Evolutionary conservation across 2,113 vertebrate genomes (phyloP), one percentile per base, ranked within the genome.

Genomic region (Salvelinus namaycush): DNA sequence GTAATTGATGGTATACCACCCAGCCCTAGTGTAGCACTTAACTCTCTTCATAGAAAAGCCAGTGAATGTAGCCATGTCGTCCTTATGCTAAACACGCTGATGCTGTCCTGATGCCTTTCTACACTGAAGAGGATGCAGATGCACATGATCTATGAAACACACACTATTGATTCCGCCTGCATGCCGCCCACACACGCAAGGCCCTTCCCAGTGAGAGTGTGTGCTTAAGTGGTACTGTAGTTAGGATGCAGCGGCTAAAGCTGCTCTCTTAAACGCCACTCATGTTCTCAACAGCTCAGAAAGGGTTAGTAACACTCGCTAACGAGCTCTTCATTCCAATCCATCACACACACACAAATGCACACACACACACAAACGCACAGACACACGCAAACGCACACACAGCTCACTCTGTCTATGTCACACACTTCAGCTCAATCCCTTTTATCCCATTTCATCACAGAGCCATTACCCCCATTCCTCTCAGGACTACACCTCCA

Each of bases 241-340:
- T 87, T 88, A 88, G 78, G 87, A 91, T 85, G 87, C 84, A 65
- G 78, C 87, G 67, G 86, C 84, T 84, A 89, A 87, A 79, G 84
- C 83, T 72, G 87, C 88, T 86, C 84, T 90, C 81, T 84, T 87
- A 90, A 89, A 87, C 76, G 86, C 84, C 79, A 86, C 88, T 92
- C 85, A 82, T 87, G 86, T 79, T 76, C 85, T 90, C 85, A 90
- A 89, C 88, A 86, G 83, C 86, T 85, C 81, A 81, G 81, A 83
- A 84, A 87, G 87, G 87, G 89, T 92, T 84, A 86, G 84, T 86
- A 83, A 79, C 74, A 83, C 83, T 73, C 75, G 75, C 88, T 92
- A 91, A 92, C 86, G 87, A 90, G 90, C 85, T 86, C 86, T 90
- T 90, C 87, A 90, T 89, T 87, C 89, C 86, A 84, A 89, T 89